Evolutionary conservation across 2,888 invertebrate species (phyloP), one percentile per base, ranked within the genome.

Genomic region (Plutella xylostella): DNA sequence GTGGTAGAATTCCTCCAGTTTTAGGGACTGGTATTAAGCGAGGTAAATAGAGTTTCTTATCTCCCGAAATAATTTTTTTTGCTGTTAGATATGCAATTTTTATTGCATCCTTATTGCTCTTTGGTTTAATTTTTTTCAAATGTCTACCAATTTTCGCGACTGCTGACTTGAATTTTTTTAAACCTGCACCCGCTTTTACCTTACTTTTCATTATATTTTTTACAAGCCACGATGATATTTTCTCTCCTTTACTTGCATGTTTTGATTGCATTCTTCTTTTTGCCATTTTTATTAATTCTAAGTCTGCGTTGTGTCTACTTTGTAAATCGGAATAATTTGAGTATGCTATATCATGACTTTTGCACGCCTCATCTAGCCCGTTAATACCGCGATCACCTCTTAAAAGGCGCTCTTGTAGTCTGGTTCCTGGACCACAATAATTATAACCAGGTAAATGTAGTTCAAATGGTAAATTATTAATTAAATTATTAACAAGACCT

Each of bases 361-460:
- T 47, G 20, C 47, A 47, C 15, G 47, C 47, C 15, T 37, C 31
- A 37, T 49, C 49, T 17, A 49, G 18, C 11, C 9, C 7, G 42
- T 49, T 49, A 3, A 49, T 21, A 14, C 67, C 66, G 19, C 28
- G 45, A 54, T 71, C 67, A 14, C 63, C 65, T 25, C 68, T 59
- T 57, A 4, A 51, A 52, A 48, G 56, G 53, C 47, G 54, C 59
- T 53, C 56, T 53, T 48, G 42, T 56, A 53, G 51, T 46, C 54
- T 60, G 41, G 57, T 57, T 2, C 57, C 57, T 1, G 56, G 56
- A 1, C 55, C 56, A 39, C 56, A 57, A 40, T 52, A 57, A 19
- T 60, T 51, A 39, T 56, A 57, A 12, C 58, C 58, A 18, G 58
- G 61, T 43, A 43, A 17, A 34, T 38, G 41, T 37, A 42, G 20